Base-by-base conservation (phyloP, 2,888 invertebrate genomes). In the Ceraclea dissimilis region DNA sequence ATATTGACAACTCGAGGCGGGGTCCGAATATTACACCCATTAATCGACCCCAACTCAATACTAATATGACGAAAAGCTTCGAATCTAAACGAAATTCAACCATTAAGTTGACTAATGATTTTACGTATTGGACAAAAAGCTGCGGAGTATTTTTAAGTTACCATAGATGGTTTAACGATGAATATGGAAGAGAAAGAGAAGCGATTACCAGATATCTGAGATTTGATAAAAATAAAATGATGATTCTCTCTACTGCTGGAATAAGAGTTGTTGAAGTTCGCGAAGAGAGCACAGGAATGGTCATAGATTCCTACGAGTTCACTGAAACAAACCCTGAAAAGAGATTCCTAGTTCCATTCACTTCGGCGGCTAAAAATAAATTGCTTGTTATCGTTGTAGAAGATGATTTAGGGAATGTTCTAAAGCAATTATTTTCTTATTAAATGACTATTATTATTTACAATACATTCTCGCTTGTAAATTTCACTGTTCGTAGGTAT, bases 241-340 rank as follows among this genome's bases (percentile, higher is more conserved):
- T 82, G 68, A 77, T 86, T 21, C 77, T 77, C 64, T 84, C 85
- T 8, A 80, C 80, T 53, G 77, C 76, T 44, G 85, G 85, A 13
- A 74, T 86, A 56, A 72, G 84, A 66, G 82, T 85, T 55, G 79
- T 86, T 39, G 85, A 86, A 76, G 76, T 86, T 21, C 73, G 85
- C 66, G 78, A 77, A 64, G 79, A 80, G 63, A 73, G 75, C 34
- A 78, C 79, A 62, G 84, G 83, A 63, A 74, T 81, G 71, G 81
- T 85, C 10, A 66, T 82, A 57, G 75, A 80, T 67, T 80, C 79
- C 39, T 86, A 84, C 76, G 80, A 83, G 64, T 85, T 85, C 66
- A 75, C 76, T 33, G 78, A 79, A 62, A 71, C 74, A 52, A 71
- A 79, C 54, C 74, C 81, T 44, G 81, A 79, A 65, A 81, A 79